phyloP scores from a whole-genome alignment of 2,888 invertebrate genomes.

The Cheilosia pagana region DNA sequence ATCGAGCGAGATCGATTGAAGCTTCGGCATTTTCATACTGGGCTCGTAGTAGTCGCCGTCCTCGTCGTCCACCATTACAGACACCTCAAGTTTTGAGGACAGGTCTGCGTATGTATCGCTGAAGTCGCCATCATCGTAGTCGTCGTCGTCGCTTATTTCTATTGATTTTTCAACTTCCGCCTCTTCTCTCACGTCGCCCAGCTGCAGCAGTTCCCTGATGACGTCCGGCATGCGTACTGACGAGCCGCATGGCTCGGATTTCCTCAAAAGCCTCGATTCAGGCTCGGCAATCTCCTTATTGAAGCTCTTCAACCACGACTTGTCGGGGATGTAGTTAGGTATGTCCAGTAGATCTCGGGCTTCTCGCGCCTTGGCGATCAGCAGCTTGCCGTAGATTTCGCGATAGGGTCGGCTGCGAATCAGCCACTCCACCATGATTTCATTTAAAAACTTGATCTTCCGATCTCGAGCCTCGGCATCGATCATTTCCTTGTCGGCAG shows the following conservation, averaged over 20 bases:
- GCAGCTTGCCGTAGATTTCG: conserved; percentile 59
- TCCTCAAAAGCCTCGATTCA: conserved; percentile 70
- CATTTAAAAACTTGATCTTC: conserved; percentile 81
- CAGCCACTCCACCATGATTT: conserved; percentile 82
- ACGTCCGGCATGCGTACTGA: conserved; percentile 81
- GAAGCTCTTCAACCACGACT: conserved; percentile 81
- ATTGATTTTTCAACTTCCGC: conserved; percentile 37
- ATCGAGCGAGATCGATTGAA: conserved; percentile 57
- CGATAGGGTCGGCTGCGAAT: conserved; percentile 77
- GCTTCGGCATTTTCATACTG: conserved; percentile 47
- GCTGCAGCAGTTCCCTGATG: conserved; percentile 80
- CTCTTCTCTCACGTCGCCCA: conserved; percentile 76
- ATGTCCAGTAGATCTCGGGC: conserved; percentile 50
- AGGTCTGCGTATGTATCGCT: conserved; percentile 62
- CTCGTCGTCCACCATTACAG: conserved; percentile 66
- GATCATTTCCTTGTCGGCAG: conserved; percentile 80
- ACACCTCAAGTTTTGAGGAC: conserved; percentile 63
- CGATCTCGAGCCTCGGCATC: conserved; percentile 80
- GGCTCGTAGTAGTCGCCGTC: conserved; percentile 49
- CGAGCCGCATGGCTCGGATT: conserved; percentile 79
- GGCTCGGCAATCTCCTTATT: conserved; percentile 76
- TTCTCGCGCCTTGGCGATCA: conserved; percentile 52
- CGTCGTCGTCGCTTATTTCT: conserved; percentile 75
- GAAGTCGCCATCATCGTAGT: conserved; percentile 79
- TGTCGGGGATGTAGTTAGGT: conserved; percentile 77